Base-by-base conservation (phyloP, 2,113 vertebrate species). In the Merops nubicus region DNA sequence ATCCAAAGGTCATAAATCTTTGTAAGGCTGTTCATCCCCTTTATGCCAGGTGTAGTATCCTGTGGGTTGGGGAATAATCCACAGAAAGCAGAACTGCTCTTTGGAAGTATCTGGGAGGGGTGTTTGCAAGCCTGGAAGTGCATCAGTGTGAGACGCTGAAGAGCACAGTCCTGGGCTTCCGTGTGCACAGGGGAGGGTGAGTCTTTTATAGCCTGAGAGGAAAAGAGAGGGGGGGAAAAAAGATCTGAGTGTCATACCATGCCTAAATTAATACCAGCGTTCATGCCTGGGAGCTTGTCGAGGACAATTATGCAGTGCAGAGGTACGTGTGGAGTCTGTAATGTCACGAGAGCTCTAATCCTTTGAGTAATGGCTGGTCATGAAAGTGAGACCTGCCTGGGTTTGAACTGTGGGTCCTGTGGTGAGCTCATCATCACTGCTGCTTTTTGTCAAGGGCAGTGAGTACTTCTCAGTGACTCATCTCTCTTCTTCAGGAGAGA, bases 121-220 rank as follows among this genome's bases (percentile, higher is more conserved):
- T 25, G 38, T 15, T 64, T 45, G 54, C 1, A 15, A 85, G 60
- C n/a, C 38, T 75, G 72, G 57, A 70, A 50, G 59, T 5, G n/a
- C 73, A 33, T 47, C 45, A 34, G 29, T 4, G 0, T 5, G 59
- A 57, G 78, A 59, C 18, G 2, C 14, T 36, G 85, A 70, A 40
- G 64, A 77, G 31, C 33, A 13, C 2, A 2, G 53, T 33, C 33
- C 34, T 80, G 40, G 56, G 64, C 89, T 73, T 59, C 75, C n/a
- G 2, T 0, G 2, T 3, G 36, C 1, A 4, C 12, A 6, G 0
- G 0, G 73, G 22, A 69, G 38, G 18, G 53, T 0, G 2, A 82
- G 38, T 17, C 43, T 75, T 48, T n/a, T 11, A 11, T 26, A 74
- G 45, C 18, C n/a, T 70, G 59, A 54, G 50, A 50, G 33, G 36